Evolutionary conservation across 2,797 vertebrate genomes (phyloP).

Genomic region (Cirrhinus mrigala): DNA sequence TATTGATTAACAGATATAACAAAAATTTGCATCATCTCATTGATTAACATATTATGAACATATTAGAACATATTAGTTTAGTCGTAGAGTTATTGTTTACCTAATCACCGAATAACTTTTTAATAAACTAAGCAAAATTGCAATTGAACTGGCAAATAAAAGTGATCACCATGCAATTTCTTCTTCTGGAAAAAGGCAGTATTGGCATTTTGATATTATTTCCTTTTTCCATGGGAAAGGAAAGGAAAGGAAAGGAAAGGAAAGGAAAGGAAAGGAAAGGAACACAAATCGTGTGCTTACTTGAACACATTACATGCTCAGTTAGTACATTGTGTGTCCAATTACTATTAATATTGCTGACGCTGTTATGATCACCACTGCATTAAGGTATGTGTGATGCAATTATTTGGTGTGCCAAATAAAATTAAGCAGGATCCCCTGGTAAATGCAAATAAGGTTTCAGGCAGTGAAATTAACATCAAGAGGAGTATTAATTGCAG

Average conservation of each 20-base stretch:
- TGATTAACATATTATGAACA: too few relatives aligned
- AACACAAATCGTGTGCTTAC: not conserved
- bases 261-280: not conserved
- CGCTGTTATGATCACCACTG: not conserved
- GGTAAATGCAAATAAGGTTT: conserved; percentile 17
- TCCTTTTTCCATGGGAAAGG: not conserved
- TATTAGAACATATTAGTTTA: not conserved
- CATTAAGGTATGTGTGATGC: conserved; percentile 4
- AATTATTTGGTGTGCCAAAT: conserved; percentile 14
- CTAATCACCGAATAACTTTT: not conserved
- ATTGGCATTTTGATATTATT: not conserved
- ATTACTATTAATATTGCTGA: not conserved
- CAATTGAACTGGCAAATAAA: not conserved
- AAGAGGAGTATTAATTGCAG: not conserved
- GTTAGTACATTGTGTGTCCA: conserved; percentile 9
- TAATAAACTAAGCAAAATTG: not conserved
- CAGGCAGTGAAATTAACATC: not conserved
- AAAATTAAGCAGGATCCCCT: conserved; percentile 14
- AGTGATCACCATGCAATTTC: not conserved
- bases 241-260: not conserved
- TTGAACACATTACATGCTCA: not conserved
- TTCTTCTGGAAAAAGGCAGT: not conserved
- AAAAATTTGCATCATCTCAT: not conserved
- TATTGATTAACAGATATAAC: not conserved
- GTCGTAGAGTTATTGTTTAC: not conserved